phyloP scores from a whole-genome alignment of 1,140 invertebrate species.

The Cyclina sinensis region DNA sequence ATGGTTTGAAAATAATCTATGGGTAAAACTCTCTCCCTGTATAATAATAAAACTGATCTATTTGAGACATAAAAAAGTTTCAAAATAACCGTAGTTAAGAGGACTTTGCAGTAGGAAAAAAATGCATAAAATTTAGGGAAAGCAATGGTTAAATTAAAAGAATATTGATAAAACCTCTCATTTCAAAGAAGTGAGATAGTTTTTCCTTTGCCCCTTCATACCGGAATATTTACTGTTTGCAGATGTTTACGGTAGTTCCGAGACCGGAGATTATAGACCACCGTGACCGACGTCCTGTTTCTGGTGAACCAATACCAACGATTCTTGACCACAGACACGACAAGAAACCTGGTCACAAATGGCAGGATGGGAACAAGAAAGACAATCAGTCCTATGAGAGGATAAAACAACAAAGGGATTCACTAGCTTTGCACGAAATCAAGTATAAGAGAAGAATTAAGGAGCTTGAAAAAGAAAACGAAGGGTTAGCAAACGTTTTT shows the following conservation, averaged over 20 bases:
- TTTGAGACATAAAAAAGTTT: too few species aligned
- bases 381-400: constrained; percentile 20
- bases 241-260: constrained; percentile 41
- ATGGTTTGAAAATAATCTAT: too few species aligned
- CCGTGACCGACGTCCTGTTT: neutral
- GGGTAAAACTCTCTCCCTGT: too few species aligned
- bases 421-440: neutral
- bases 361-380: neutral
- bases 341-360: neutral
- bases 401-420: constrained; percentile 20
- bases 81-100: too few species aligned
- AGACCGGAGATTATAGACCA: constrained; percentile 34
- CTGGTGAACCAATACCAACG: constrained; percentile 23
- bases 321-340: constrained; percentile 43
- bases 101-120: too few species aligned
- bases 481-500: constrained; percentile 14
- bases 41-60: too few species aligned
- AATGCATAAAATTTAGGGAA: too few species aligned
- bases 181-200: too few species aligned
- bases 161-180: too few species aligned
- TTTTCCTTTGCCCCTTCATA: too few species aligned
- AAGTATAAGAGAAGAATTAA: constrained; percentile 42
- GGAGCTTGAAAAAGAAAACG: constrained; percentile 47
- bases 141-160: too few species aligned
- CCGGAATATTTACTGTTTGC: too few species aligned